Percentiles rank a stretch among this genome's conserved stretches.
phyloP scores from a whole-genome alignment of 64 coral and sea anemone species.

The Pocillopora verrucosa region DNA sequence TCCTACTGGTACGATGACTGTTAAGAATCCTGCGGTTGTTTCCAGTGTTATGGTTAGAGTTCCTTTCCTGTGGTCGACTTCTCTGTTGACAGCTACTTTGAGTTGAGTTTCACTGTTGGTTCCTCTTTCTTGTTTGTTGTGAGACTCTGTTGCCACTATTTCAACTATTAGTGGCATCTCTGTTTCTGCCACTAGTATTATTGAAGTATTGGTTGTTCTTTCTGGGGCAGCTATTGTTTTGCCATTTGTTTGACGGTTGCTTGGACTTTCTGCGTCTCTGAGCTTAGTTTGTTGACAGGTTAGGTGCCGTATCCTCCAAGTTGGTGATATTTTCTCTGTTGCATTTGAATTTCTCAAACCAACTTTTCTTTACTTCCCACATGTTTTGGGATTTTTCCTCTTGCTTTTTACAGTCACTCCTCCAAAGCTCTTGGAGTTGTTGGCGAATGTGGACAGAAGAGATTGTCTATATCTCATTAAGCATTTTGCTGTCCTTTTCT shows the following conservation, averaged over 20 bases:
- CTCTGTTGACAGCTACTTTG: constrained; percentile 9
- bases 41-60: neutral
- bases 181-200: too few relatives aligned
- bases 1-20: constrained; percentile 24
- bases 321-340: constrained; percentile 7
- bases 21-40: neutral
- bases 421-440: too few relatives aligned
- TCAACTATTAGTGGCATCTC: neutral
- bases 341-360: too few relatives aligned
- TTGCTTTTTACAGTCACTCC: too few relatives aligned
- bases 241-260: constrained; percentile 10
- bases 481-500: constrained; percentile 9
- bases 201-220: constrained; percentile 15
- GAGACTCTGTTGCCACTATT: constrained; percentile 17
- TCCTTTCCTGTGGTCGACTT: constrained; percentile 15
- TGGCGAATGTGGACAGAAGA: constrained; percentile 1
- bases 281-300: neutral
- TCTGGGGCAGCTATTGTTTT: constrained; percentile 14
- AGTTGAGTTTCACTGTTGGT: constrained; percentile 8
- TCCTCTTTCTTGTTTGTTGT: neutral
- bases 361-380: too few relatives aligned
- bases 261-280: constrained; percentile 6
- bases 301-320: constrained; percentile 5
- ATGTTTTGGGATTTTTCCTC: too few relatives aligned
- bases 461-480: constrained; percentile 14